Evolutionary conservation across 1,140 invertebrate species (phyloP).

Genomic region (Drosophila sp.): DNA sequence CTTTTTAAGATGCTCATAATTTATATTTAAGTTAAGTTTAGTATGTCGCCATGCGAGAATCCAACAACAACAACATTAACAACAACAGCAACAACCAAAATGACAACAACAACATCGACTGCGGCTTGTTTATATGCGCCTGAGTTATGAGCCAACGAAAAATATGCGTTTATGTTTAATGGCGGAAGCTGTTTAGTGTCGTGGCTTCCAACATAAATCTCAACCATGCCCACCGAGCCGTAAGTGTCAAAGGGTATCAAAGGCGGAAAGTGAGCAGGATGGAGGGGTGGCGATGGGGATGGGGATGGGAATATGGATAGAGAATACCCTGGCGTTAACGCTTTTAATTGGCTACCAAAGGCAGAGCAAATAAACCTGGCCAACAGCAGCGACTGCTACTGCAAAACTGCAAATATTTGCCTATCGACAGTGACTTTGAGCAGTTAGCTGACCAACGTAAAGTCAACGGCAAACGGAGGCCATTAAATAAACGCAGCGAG

Average conservation of each 20-base stretch:
- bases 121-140: conserved; percentile 40
- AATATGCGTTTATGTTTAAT: conserved; percentile 77
- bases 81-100: conserved; percentile 36
- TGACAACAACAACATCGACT: conserved; percentile 3
- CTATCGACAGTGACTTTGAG: conserved; percentile 51
- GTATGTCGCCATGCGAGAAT: conserved; percentile 69
- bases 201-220: conserved; percentile 72
- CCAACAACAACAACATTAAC: too few species aligned
- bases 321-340: conserved; percentile 21
- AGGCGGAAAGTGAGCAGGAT: conserved; percentile 33
- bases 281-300: background rate
- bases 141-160: conserved; percentile 51
- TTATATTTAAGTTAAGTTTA: conserved; percentile 83
- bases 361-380: conserved; percentile 37
- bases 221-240: conserved; percentile 6
- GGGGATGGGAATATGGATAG: background rate
- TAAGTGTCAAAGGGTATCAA: conserved; percentile 66
- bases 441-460: conserved; percentile 47
- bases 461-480: conserved; percentile 36
- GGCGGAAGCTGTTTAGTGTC: conserved; percentile 82
- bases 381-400: background rate
- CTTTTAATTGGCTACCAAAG: conserved; percentile 45
- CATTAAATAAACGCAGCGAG: conserved; percentile 75
- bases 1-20: conserved; percentile 84
- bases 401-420: conserved; percentile 45